Evolutionary conservation across 2,113 vertebrate species (phyloP).

Genomic region (Emydura subglobosa): DNA sequence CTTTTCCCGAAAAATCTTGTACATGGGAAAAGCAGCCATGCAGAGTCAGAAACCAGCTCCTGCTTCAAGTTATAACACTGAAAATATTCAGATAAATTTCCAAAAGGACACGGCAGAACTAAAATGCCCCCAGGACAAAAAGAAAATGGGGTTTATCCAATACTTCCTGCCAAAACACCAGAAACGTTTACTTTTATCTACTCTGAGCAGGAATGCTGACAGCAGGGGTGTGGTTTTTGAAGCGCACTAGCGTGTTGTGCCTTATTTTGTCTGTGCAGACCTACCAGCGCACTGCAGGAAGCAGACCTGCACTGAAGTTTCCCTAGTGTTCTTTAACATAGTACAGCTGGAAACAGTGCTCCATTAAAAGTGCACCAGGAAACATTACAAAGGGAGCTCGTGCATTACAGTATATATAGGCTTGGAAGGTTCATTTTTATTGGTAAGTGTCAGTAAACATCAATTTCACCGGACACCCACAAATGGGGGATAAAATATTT

Average conservation of each 20-base stretch:
- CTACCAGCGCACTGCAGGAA: no score
- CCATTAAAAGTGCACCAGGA: not conserved
- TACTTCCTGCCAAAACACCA: no score
- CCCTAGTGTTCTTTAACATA: not conserved
- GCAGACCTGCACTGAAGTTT: not conserved
- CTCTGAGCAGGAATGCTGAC: not conserved
- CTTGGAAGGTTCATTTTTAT: not conserved
- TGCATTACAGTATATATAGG: not conserved
- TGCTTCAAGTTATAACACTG: no score
- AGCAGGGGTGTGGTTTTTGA: not conserved
- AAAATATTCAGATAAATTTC: no score
- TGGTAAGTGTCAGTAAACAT: no score
- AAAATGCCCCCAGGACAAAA: not conserved
- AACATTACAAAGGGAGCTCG: not conserved
- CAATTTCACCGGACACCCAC: not conserved
- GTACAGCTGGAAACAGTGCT: not conserved
- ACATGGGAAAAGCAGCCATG: not conserved
- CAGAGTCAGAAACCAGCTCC: not conserved
- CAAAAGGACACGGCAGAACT: no score
- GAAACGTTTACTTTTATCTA: not conserved
- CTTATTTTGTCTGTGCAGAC: no score
- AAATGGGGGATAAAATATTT: not conserved
- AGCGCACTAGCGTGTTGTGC: fast-evolving
- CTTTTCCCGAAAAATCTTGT: not conserved
- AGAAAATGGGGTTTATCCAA: not conserved